Evolutionary conservation across 2,113 vertebrate genomes (phyloP).

Genomic region (Leucopsar rothschildi): DNA sequence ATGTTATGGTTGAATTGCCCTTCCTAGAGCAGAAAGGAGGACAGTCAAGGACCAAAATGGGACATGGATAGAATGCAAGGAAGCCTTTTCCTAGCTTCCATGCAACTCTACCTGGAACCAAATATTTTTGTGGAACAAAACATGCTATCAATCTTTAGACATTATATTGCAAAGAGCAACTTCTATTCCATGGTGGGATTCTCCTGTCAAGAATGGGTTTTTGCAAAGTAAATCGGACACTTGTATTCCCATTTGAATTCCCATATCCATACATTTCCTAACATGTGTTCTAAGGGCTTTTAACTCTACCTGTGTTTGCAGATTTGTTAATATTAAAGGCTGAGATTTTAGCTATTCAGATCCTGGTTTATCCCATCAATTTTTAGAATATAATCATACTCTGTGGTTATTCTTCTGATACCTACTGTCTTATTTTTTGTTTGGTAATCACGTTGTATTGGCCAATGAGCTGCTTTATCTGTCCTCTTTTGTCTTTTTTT

Average conservation of each 20-base stretch:
- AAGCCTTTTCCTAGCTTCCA: neutral
- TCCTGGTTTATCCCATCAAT: neutral
- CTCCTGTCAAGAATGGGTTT: neutral
- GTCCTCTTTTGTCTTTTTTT: neutral
- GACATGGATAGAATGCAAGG: no score
- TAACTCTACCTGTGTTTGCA: neutral
- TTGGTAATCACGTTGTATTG: neutral
- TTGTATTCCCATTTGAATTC: neutral
- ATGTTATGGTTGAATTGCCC: rapidly evolving
- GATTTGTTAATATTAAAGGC: neutral
- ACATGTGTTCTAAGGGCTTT: neutral
- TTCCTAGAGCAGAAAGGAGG: neutral
- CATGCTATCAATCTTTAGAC: neutral
- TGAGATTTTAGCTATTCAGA: neutral
- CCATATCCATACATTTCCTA: neutral
- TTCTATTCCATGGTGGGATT: neutral
- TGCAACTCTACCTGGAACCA: neutral
- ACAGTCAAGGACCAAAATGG: neutral
- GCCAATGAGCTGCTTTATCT: neutral
- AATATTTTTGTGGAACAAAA: neutral
- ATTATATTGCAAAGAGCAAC: neutral
- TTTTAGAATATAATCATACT: neutral
- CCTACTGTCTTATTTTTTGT: neutral
- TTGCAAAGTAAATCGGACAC: neutral
- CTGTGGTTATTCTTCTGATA: neutral